A percentile compares a stretch with the other conserved stretches of the same genome.
phyloP scores from a whole-genome alignment of 2,888 invertebrate genomes.

The Drosophila meridionalis region DNA sequence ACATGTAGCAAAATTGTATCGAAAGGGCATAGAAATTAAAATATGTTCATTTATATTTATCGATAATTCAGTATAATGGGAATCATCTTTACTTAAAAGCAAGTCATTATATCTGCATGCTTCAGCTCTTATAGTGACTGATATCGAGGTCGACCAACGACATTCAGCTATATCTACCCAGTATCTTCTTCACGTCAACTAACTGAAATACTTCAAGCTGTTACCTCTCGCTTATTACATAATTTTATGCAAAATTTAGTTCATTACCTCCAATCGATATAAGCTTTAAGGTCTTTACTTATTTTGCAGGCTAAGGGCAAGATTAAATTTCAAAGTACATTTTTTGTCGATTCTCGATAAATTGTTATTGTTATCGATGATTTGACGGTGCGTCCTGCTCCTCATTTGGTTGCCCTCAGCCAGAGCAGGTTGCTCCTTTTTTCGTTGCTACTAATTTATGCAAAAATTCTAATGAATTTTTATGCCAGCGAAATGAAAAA shows the following conservation, averaged over 20 bases:
- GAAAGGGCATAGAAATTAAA: no score
- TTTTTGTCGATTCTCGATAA: conserved; percentile 2
- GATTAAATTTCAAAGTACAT: neutral
- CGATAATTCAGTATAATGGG: no score
- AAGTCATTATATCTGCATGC: no score
- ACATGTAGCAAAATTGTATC: no score
- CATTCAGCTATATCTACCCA: neutral
- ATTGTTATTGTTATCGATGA: conserved; percentile 17
- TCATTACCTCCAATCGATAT: neutral
- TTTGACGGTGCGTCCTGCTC: neutral
- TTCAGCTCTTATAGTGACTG: neutral
- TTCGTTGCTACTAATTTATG: conserved; percentile 63
- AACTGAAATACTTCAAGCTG: neutral
- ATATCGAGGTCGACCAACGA: no score
- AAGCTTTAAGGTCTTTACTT: neutral
- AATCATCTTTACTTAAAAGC: no score
- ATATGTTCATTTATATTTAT: no score
- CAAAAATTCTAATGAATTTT: conserved; percentile 75
- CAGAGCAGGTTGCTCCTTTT: conserved; percentile 19
- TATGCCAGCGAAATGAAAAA: conserved; percentile 44
- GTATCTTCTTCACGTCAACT: neutral
- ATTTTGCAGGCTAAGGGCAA: neutral
- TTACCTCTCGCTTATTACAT: neutral
- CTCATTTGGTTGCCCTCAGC: neutral
- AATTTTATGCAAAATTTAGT: neutral